Evolutionary conservation across 2,797 vertebrate species (phyloP).

Genomic region (Hydrolagus colliei): DNA sequence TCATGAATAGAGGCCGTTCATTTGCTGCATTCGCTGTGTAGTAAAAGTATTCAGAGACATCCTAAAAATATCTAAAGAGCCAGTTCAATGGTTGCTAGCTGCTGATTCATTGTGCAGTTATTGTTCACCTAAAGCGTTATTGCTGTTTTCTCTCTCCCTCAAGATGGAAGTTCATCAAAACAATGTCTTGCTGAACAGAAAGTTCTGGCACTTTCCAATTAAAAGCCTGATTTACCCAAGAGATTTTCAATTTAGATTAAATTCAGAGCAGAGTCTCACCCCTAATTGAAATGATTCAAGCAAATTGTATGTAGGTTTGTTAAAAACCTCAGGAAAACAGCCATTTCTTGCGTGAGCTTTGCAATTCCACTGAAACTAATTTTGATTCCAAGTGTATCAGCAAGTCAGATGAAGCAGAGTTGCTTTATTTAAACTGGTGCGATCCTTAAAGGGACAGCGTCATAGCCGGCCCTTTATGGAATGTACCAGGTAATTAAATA

Average conservation of each 20-base stretch:
- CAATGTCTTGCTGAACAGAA: not conserved
- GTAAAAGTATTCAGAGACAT: not conserved
- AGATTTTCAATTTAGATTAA: not conserved
- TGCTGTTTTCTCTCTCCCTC: constrained; percentile 16
- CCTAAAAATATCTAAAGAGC: constrained; percentile 2
- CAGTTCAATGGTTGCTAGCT: constrained; percentile 4
- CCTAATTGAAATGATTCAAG: not conserved
- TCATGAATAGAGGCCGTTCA: not conserved
- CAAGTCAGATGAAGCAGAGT: not conserved
- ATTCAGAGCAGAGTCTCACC: not conserved
- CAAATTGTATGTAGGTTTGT: not conserved
- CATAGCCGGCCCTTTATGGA: no score
- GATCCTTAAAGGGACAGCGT: not conserved
- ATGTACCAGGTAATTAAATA: no score
- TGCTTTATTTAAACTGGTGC: not conserved
- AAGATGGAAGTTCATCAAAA: not conserved
- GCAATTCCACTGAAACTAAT: not conserved
- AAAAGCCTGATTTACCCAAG: not conserved
- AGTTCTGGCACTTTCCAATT: not conserved
- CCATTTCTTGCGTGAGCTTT: not conserved
- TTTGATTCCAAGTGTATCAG: not conserved
- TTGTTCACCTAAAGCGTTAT: constrained; percentile 4
- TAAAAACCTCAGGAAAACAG: not conserved
- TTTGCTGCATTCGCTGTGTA: not conserved
- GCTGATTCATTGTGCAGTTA: not conserved